Evolutionary conservation across 1,140 invertebrate genomes (phyloP).

Genomic region (Drosophila jambulina): DNA sequence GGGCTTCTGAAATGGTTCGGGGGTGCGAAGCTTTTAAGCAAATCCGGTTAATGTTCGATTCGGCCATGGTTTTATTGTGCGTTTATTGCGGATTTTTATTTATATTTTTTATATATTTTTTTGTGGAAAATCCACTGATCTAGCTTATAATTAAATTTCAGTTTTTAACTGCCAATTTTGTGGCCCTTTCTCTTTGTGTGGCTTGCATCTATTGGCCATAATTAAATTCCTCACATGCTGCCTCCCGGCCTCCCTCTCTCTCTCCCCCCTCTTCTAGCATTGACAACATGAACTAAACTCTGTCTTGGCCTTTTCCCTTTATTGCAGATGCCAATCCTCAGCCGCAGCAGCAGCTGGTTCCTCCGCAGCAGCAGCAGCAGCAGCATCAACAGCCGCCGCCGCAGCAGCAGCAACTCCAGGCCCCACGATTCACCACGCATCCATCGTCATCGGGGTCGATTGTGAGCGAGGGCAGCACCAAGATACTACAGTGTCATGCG

Average conservation of each 20-base stretch:
- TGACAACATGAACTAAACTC: slow-evolving; percentile 33
- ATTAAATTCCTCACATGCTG: slow-evolving; percentile 9
- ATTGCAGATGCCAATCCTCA: slow-evolving; percentile 47
- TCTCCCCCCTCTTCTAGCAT: neutral
- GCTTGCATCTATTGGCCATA: neutral
- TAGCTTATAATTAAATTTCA: slow-evolving; percentile 3
- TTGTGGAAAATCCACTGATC: neutral
- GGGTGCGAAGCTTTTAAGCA: slow-evolving; percentile 30
- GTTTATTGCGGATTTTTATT: slow-evolving; percentile 4
- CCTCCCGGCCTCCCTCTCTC: neutral
- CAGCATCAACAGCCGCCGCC: slow-evolving; percentile 31
- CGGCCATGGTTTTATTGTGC: slow-evolving; percentile 8
- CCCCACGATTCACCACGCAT: slow-evolving; percentile 93
- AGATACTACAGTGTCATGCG: slow-evolving; percentile 95
- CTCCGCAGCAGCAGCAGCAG: slow-evolving; percentile 49
- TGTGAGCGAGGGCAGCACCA: slow-evolving; percentile 93
- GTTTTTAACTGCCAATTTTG: slow-evolving; percentile 1
- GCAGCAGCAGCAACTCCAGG: slow-evolving; percentile 87
- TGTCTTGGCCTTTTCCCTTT: neutral
- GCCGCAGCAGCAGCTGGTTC: slow-evolving; percentile 38
- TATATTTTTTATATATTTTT: too few species aligned
- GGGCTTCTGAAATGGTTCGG: slow-evolving; percentile 8
- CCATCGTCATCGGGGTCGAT: slow-evolving; percentile 93
- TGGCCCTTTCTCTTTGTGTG: neutral
- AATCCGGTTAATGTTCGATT: slow-evolving; percentile 24